Percentiles rank a stretch among this genome's conserved stretches.
These are phyloP conservation scores for Drosophila melanogaster DNA, from an alignment of 1,140 invertebrate species.

Conservation along the genomic window Release_6_plus_ISO1_MT NC_004354.4:5044001-5044500, in stretches of 20 bases:
- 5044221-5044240: conserved; percentile 44
- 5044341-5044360: no score
- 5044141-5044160: conserved; percentile 52
- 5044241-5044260: conserved; percentile 10
- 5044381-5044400: conserved; percentile 34
- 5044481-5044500: conserved; percentile 16
- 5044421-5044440: conserved; percentile 23
- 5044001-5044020: conserved; percentile 53
- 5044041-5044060: not conserved
- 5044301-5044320: conserved; percentile 47
- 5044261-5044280: conserved; percentile 16
- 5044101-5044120: conserved; percentile 46
- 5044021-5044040: conserved; percentile 38
- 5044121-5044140: conserved; percentile 63
- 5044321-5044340: conserved; percentile 7
- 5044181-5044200: conserved; percentile 79
- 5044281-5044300: conserved; percentile 70
- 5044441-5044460: conserved; percentile 23
- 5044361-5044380: not conserved
- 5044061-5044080: not conserved
- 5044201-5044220: conserved; percentile 66
- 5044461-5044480: not conserved
- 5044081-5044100: conserved; percentile 23
- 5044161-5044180: conserved; percentile 62
- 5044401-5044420: conserved; percentile 21